Base-by-base conservation (phyloP, 2,797 vertebrate species). In the Sarcoramphus papa region DNA sequence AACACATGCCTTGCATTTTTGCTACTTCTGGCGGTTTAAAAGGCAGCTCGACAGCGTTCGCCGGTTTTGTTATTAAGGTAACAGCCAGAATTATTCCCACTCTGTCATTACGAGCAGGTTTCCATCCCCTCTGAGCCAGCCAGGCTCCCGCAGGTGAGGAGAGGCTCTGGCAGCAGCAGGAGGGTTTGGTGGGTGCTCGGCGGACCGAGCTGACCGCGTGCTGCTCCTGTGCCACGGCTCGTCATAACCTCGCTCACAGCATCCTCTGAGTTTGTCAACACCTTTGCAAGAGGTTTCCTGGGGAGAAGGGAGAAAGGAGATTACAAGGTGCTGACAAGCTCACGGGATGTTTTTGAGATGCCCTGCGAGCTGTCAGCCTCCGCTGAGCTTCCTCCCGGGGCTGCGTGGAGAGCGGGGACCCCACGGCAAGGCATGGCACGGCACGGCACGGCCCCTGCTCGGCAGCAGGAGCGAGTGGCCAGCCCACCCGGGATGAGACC, bases 301-400 rank as follows among this genome's bases (percentile, higher is more conserved):
- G 37, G 63, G 50, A 86, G 57, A 30, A 76, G 51, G 68, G 57
- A 92, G 53, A 93, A 48, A 45, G 76, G 87, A 85, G 88, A 83
- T 85, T 74, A 69, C 67, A 12, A 59, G 48, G 94, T 8, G 78
- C 91, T 96, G 89, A 92, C 82, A 90, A 64, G 88, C 67, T 81
- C 40, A 3, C 0, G 5, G 94, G 91, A 88, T 76, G 89, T 21
- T 86, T 83, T 2, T 2, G 40, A 77, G 93, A 62, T 50, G 91
- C 45, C 60, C 90, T 20, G 47, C 69, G 35, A 68, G 73, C 48
- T 47, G 41, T 50, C 43, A 48, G 56, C 75, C 78, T 40, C 37
- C 2, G 4, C 65, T 7, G 57, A 86, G 65, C 45, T 24, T 47
- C 62, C 15, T 62, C 30, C 53, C 6, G 4, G 63, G 50, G 69